Conservation (phyloP, 2,888 invertebrate genomes). For the Aspidiotus rigidus region DNA sequence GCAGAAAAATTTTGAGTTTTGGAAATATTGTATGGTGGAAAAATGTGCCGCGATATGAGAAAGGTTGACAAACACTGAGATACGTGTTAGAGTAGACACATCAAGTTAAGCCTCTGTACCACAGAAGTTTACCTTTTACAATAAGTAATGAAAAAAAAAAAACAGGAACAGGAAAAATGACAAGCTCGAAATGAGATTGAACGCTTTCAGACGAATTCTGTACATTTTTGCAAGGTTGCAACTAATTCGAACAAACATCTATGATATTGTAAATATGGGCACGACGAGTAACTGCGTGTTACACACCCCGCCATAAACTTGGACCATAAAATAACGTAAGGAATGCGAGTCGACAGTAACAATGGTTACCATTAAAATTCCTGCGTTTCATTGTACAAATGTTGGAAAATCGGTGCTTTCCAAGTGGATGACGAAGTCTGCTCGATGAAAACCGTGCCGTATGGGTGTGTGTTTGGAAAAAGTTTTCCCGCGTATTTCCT, state of each 20-base stretch:
- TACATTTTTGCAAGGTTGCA: neutral
- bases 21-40: too few relatives aligned
- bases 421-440: too few relatives aligned
- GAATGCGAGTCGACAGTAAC: constrained; percentile 24
- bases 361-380: constrained; percentile 26
- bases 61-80: too few relatives aligned
- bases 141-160: too few relatives aligned
- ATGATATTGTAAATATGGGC: neutral
- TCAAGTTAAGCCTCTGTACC: too few relatives aligned
- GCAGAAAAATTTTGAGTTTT: too few relatives aligned
- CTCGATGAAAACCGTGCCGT: neutral
- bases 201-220: too few relatives aligned
- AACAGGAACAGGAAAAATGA: too few relatives aligned
- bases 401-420: neutral
- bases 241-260: neutral
- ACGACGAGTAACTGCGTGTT: neutral
- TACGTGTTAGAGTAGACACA: too few relatives aligned
- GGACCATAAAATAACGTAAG: neutral
- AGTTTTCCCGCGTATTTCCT: neutral
- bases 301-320: neutral
- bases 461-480: neutral
- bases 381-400: neutral
- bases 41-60: too few relatives aligned
- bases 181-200: too few relatives aligned
- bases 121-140: too few relatives aligned